Base-by-base conservation (phyloP, 1,140 invertebrate species). In the Whitmania pigra region DNA sequence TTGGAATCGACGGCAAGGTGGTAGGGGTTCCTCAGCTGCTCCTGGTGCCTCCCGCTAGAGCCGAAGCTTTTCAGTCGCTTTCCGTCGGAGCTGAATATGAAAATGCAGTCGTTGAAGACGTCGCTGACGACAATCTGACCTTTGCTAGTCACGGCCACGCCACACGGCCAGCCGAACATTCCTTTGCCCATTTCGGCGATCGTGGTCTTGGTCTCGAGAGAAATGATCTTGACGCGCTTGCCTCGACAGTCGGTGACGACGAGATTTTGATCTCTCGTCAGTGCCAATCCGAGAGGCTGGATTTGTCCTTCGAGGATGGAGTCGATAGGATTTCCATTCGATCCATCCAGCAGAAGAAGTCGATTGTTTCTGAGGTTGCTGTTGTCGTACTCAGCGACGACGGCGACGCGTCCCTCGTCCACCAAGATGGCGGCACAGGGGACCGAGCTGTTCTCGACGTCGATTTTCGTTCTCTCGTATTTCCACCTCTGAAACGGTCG, bases 101-200 rank as follows among this genome's bases (percentile, higher is more conserved):
- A 31, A 29, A 73, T 49, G 27, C 20, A 53, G 68, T 73, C 72
- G 53, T 70, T 73, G 67, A 73, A 73, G 68, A 67, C 72, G 31
- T 73, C 72, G 25, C 31, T 73, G 25, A 73, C 66, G 11, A 73
- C 53, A 22, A 73, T 72, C 25, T 73, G 67, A 29, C 67, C 67
- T 17, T 31, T 53, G 53, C 67, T 73, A 40, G 71, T 73, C 2
- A 53, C 40, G 63, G 67, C 68, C 22, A 73, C 53, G n/a, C 72
- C 72, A 66, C 70, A 73, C 22, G 72, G 72, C 72, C 72, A 73
- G 25, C 72, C 72, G 43, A 73, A 73, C 55, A 71, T 67, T 27
- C 72, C 72, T 40, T 70, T 73, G 15, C 72, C 72, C 22, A 73
- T 70, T 7, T 73, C 72, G 43, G 29, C 25, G 9, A 71, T 55